These are phyloP conservation scores for Acanthiza pusilla DNA, from an alignment of 2,797 vertebrate species.

Conservation along the genomic window DNA sequence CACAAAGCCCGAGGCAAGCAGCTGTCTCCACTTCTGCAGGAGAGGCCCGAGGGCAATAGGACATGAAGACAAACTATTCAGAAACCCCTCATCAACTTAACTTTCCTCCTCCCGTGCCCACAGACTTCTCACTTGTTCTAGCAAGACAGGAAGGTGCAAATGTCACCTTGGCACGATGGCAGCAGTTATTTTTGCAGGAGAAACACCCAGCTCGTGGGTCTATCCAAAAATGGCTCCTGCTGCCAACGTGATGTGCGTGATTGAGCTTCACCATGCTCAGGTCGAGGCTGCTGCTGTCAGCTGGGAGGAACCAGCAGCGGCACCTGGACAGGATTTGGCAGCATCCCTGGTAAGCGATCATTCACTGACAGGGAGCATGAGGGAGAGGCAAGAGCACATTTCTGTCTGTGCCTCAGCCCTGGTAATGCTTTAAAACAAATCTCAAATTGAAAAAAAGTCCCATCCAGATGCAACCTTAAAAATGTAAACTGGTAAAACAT, in stretches of 20 bases:
- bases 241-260: accelerated
- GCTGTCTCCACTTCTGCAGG: slow-evolving; percentile 20
- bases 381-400: neutral
- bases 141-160: neutral
- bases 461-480: neutral
- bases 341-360: neutral
- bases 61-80: neutral
- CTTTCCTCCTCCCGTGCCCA: neutral
- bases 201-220: neutral
- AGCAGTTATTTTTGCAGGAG: neutral
- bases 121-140: neutral
- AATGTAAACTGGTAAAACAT: neutral
- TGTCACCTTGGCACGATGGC: neutral
- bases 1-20: neutral
- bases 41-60: neutral
- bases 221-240: neutral
- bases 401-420: neutral
- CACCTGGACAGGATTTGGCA: neutral
- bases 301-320: neutral
- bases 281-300: neutral
- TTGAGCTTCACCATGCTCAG: neutral
- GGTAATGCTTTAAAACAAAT: neutral
- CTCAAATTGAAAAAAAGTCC: neutral
- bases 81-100: neutral
- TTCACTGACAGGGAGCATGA: neutral